A percentile compares a stretch with the other conserved stretches of the same genome.
Conservation (phyloP, 2,888 invertebrate species). For the Drosophila anceps region DNA sequence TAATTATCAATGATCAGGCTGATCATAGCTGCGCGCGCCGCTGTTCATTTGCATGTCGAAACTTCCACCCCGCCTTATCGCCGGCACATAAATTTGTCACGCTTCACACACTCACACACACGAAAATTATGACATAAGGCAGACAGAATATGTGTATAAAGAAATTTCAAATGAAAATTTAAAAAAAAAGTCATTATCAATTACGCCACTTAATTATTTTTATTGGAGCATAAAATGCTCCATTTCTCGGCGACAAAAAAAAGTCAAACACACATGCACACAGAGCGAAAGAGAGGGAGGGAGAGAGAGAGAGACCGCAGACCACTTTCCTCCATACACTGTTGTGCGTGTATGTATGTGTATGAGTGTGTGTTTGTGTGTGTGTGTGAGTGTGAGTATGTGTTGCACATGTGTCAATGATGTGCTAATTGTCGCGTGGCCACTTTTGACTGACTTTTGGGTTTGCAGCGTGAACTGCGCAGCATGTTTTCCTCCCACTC, state of each 20-base stretch:
- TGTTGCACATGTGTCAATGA: conserved; percentile 76
- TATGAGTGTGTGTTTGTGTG: conserved; percentile 23
- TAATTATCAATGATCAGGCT: conserved; percentile 18
- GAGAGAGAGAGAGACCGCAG: conserved; percentile 2
- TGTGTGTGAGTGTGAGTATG: conserved; percentile 15
- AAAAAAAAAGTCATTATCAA: conserved; percentile 75
- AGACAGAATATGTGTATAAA: conserved; percentile 23
- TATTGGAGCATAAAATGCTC: conserved; percentile 81
- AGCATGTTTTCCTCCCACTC: conserved; percentile 13
- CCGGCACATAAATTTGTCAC: conserved; percentile 59
- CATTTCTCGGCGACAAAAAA: conserved; percentile 64
- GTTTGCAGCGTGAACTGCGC: conserved; percentile 37
- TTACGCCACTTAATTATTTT: conserved; percentile 81
- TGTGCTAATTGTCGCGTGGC: conserved; percentile 80
- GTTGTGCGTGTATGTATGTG: conserved; percentile 8
- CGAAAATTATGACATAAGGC: conserved; percentile 51
- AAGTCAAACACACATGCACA: conserved; percentile 2
- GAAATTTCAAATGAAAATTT: conserved; percentile 27
- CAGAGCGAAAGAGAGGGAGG: not conserved
- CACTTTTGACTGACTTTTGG: conserved; percentile 53
- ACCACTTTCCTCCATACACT: conserved; percentile 17
- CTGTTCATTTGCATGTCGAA: conserved; percentile 46
- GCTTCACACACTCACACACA: conserved; percentile 37
- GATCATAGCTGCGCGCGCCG: conserved; percentile 14
- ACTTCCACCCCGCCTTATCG: conserved; percentile 56